phyloP scores from a whole-genome alignment of 2,113 vertebrate genomes.

The Oplegnathus fasciatus region DNA sequence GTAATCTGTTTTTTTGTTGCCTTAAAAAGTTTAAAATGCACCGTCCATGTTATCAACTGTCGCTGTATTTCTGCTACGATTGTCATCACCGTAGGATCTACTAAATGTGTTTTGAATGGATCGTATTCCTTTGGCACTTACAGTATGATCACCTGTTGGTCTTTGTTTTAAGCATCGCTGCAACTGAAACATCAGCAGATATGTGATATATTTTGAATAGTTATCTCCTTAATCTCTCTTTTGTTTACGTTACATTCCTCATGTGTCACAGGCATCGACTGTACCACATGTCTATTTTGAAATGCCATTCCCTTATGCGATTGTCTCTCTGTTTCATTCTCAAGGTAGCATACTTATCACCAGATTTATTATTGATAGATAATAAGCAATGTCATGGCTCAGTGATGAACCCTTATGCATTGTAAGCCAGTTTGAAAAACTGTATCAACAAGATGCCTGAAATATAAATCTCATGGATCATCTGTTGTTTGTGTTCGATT shows the following conservation, averaged over 20 bases:
- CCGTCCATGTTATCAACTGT: neutral
- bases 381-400: neutral
- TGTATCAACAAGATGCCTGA: slow-evolving; percentile 1
- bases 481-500: slow-evolving; percentile 52
- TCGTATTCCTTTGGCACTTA: slow-evolving; percentile 37
- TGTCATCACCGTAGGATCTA: slow-evolving; percentile 23
- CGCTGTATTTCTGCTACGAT: slow-evolving; percentile 21
- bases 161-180: slow-evolving; percentile 42
- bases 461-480: slow-evolving; percentile 29
- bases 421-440: neutral
- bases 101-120: slow-evolving; percentile 32
- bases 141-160: slow-evolving; percentile 60
- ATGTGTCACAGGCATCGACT: slow-evolving; percentile 27
- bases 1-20: slow-evolving; percentile 18
- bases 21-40: slow-evolving; percentile 22
- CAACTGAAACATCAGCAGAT: slow-evolving; percentile 17
- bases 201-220: slow-evolving; percentile 41
- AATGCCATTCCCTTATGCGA: slow-evolving; percentile 8
- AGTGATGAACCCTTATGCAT: neutral
- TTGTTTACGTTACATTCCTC: slow-evolving; percentile 42
- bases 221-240: slow-evolving; percentile 34
- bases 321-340: slow-evolving; percentile 15
- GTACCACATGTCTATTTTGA: slow-evolving; percentile 20
- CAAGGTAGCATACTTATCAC: neutral
- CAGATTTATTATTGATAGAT: neutral